These are phyloP conservation scores for Notiomystis cincta DNA, from an alignment of 2,113 vertebrate genomes.

Conservation along the genomic window DNA sequence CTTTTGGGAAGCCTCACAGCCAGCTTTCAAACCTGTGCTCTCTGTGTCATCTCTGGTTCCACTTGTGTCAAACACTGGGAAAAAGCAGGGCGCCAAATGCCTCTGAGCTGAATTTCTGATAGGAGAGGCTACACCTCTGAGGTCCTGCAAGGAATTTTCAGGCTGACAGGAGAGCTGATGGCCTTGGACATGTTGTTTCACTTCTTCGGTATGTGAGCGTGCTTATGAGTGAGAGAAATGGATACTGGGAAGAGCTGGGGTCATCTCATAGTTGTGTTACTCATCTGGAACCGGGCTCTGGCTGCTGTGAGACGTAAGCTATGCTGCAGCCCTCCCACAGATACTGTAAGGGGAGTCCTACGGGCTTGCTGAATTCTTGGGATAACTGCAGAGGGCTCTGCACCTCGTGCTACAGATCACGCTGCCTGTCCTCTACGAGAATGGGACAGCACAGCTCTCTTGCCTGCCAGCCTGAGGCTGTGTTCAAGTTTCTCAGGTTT, in stretches of 20 bases:
- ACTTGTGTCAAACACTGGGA: background rate
- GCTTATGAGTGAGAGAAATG: background rate
- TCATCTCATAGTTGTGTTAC: background rate
- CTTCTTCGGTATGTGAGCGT: background rate
- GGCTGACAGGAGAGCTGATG: background rate
- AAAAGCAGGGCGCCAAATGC: background rate
- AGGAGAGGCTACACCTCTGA: background rate
- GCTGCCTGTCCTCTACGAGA: background rate
- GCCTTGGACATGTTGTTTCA: background rate
- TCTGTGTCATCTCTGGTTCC: background rate
- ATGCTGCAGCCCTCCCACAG: background rate
- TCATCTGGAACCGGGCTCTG: background rate
- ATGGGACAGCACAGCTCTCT: background rate
- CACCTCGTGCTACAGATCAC: constrained; percentile 34
- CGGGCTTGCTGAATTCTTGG: background rate
- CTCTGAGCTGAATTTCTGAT: background rate
- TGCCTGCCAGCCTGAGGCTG: background rate
- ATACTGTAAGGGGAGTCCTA: constrained; percentile 31
- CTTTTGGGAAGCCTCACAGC: background rate
- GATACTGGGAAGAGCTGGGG: background rate
- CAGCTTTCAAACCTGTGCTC: background rate
- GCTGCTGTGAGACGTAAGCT: background rate
- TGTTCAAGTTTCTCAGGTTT: background rate
- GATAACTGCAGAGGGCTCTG: constrained; percentile 8
- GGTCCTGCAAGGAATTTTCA: background rate